phyloP scores from a whole-genome alignment of 64 coral and sea anemone genomes.

The Actinia equina region DNA sequence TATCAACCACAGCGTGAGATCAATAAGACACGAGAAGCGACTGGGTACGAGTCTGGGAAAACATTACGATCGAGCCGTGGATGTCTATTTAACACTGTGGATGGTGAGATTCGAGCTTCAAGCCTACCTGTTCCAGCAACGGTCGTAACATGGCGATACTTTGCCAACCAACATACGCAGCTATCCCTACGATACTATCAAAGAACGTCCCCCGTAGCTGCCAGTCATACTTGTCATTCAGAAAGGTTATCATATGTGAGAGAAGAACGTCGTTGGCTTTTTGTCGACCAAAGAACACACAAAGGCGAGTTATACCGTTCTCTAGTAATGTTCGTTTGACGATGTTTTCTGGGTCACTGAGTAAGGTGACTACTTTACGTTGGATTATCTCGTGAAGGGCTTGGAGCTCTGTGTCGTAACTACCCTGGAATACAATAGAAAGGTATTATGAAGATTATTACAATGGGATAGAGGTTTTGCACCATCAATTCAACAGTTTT shows the following conservation, averaged over 20 bases:
- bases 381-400: constrained; percentile 72
- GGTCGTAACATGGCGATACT: constrained; percentile 93
- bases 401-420: constrained; percentile 69
- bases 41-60: too few species aligned
- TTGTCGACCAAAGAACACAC: constrained; percentile 97
- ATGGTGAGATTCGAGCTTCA: too few species aligned
- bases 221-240: constrained; percentile 97
- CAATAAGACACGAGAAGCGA: too few species aligned
- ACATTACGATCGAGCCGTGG: too few species aligned
- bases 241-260: constrained; percentile 96
- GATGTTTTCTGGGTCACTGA: constrained; percentile 93
- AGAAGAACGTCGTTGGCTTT: constrained; percentile 92
- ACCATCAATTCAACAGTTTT: too few species aligned
- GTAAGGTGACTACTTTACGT: constrained; percentile 68
- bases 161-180: constrained; percentile 96
- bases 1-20: too few species aligned
- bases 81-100: too few species aligned
- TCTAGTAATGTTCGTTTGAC: constrained; percentile 93
- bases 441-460: too few species aligned
- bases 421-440: constrained; percentile 28
- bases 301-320: constrained; percentile 92
- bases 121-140: constrained; percentile 75
- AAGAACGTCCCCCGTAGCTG: constrained; percentile 90
- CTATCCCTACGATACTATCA: constrained; percentile 96
- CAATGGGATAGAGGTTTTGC: too few species aligned